phyloP scores from a whole-genome alignment of 2,113 vertebrate species.

The Syngnathoides biaculeatus region DNA sequence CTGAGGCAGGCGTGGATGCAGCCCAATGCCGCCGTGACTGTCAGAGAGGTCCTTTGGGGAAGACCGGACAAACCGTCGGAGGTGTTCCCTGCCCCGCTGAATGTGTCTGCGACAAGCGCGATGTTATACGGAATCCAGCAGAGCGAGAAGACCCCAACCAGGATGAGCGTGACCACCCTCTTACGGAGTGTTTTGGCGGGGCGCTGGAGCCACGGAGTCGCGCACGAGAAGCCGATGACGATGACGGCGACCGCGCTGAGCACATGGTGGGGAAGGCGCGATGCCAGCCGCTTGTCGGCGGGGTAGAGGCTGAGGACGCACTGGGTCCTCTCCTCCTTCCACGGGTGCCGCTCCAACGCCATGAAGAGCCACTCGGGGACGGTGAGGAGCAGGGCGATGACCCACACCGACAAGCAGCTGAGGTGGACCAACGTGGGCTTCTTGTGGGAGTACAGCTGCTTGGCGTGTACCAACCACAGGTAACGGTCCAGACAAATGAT shows the following conservation, averaged over 20 bases:
- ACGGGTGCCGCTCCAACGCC: accelerated
- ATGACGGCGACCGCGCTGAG: slow-evolving; percentile 61
- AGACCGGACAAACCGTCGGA: background rate
- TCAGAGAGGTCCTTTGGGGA: slow-evolving; percentile 22
- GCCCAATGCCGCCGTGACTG: slow-evolving; percentile 64
- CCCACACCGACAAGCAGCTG: slow-evolving; percentile 67
- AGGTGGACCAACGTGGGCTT: slow-evolving; percentile 31
- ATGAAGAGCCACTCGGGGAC: slow-evolving; percentile 70
- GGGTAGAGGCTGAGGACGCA: slow-evolving; percentile 55
- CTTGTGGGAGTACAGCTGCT: slow-evolving; percentile 57
- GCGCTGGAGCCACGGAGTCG: slow-evolving; percentile 50
- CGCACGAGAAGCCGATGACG: slow-evolving; percentile 60
- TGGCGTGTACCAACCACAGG: slow-evolving; percentile 61
- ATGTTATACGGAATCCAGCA: slow-evolving; percentile 83
- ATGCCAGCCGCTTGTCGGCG: slow-evolving; percentile 31
- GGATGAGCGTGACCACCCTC: slow-evolving; percentile 58
- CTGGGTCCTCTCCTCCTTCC: background rate
- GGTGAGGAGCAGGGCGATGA: slow-evolving; percentile 65
- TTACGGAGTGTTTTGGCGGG: slow-evolving; percentile 52
- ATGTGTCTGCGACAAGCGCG: slow-evolving; percentile 68
- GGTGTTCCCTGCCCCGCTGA: slow-evolving; percentile 13
- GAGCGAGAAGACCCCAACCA: slow-evolving; percentile 74
- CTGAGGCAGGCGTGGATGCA: slow-evolving; percentile 80
- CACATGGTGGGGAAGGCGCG: slow-evolving; percentile 58
- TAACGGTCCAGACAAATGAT: slow-evolving; percentile 75